phyloP scores from a whole-genome alignment of 2,888 invertebrate species.

The Loripinus fragilis region DNA sequence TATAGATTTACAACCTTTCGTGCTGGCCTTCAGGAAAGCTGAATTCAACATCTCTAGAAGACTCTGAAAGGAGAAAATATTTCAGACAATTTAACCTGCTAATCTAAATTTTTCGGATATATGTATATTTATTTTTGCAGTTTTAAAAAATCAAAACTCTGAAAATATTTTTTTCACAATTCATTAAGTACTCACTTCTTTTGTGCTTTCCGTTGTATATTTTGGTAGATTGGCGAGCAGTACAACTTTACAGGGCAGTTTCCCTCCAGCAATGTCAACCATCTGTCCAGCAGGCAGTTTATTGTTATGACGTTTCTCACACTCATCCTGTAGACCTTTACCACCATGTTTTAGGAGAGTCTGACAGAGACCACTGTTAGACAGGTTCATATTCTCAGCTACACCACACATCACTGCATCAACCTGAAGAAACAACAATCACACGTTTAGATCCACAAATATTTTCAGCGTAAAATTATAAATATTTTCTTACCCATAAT shows the following conservation, averaged over 20 bases:
- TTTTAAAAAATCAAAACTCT: too few relatives aligned
- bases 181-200: slow-evolving; percentile 1
- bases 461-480: too few relatives aligned
- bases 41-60: slow-evolving; percentile 50
- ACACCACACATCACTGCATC: slow-evolving; percentile 60
- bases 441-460: too few relatives aligned
- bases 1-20: slow-evolving; percentile 53
- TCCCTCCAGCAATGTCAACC: slow-evolving; percentile 49
- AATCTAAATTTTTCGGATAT: too few relatives aligned
- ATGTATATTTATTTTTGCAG: too few relatives aligned
- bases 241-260: slow-evolving; percentile 56
- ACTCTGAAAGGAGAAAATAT: slow-evolving; percentile 35
- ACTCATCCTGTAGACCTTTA: slow-evolving; percentile 49
- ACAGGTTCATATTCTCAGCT: slow-evolving; percentile 54
- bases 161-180: too few relatives aligned
- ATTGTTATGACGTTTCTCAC: slow-evolving; percentile 48
- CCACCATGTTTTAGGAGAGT: slow-evolving; percentile 54
- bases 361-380: slow-evolving; percentile 49
- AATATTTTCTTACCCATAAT: too few relatives aligned
- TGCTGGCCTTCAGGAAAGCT: slow-evolving; percentile 53
- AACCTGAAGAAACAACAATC: slow-evolving; percentile 47
- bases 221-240: slow-evolving; percentile 57
- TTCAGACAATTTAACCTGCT: too few relatives aligned
- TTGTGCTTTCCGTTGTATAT: slow-evolving; percentile 28
- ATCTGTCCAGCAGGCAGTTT: slow-evolving; percentile 50